Percentiles rank a stretch among this genome's conserved stretches.
Evolutionary conservation across 2,888 invertebrate species (phyloP).

Genomic region (Nephrotoma appendiculata): DNA sequence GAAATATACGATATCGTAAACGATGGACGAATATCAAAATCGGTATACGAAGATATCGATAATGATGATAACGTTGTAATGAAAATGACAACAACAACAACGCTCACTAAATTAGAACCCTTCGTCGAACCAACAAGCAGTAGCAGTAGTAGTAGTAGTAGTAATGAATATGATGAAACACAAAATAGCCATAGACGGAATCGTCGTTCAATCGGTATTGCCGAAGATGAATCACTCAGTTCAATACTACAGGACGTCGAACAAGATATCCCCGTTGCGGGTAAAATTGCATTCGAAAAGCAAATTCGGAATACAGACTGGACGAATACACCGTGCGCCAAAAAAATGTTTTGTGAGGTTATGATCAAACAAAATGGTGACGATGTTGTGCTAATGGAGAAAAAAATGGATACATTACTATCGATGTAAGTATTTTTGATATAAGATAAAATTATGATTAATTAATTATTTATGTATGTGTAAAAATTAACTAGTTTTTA

Average conservation of each 20-base stretch:
- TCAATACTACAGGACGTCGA: conserved; percentile 24
- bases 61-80: background rate
- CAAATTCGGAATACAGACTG: conserved; percentile 44
- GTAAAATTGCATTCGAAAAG: conserved; percentile 18
- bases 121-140: background rate
- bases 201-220: conserved; percentile 19
- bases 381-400: conserved; percentile 60
- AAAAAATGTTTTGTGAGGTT: conserved; percentile 60
- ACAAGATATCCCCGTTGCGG: conserved; percentile 10
- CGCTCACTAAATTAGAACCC: background rate
- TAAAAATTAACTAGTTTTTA: background rate
- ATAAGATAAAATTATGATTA: no score
- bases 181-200: conserved; percentile 9
- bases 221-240: conserved; percentile 30
- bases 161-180: background rate
- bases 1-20: conserved; percentile 3
- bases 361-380: conserved; percentile 55
- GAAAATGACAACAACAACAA: conserved; percentile 6
- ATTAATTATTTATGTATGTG: no score
- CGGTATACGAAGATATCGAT: background rate
- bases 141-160: background rate
- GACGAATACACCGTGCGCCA: conserved; percentile 64
- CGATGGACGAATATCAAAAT: background rate
- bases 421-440: conserved; percentile 46
- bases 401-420: conserved; percentile 59